Evolutionary conservation across 2,888 invertebrate species (phyloP), one percentile per base, ranked within the genome.

Genomic region (Dascillus cervinus): DNA sequence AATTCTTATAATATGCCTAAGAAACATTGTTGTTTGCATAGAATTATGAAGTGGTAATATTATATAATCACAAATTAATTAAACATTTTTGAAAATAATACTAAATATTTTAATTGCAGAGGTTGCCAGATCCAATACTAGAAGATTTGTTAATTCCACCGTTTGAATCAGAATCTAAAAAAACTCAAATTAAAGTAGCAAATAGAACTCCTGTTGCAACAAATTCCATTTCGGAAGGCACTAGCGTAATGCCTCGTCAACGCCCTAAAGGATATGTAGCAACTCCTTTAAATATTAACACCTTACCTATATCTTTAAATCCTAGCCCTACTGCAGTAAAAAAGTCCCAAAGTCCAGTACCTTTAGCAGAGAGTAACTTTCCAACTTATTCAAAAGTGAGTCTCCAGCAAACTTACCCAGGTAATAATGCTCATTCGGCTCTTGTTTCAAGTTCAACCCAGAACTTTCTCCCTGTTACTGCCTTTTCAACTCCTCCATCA

Each of bases 201-300:
- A 43, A 46, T 11, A 57, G 50, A 34, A 51, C 58, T 23, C 37
- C 46, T 3, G 62, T 69, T 13, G 60, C 68, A 8, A 57, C 69
- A 3, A 56, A 65, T 6, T 60, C 70, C 2, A 46, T 70, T 3
- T 70, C 77, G 4, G 79, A 82, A 56, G 81, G 82, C 31, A 89
- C 89, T 2, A 84, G 84, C 44, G 86, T 89, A 12, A 82, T 82
- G 29, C 88, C 88, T 2, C 68, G 88, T 29, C 86, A 87, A 58
- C 69, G 89, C 46, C 89, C 89, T 5, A 87, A 87, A 58, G 82
- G 78, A 15, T 69, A 61, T 39, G 62, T 65, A 3, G 63, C 69
- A 30, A 57, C 60, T 17, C 66, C 65, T 0, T 41, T 66, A 26
- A 63, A 51, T 29, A 48, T 65, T 13, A 58, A 65, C 47, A 63